Evolutionary conservation across 2,797 vertebrate genomes (phyloP).

Genomic region (Phalanger gymnotis): DNA sequence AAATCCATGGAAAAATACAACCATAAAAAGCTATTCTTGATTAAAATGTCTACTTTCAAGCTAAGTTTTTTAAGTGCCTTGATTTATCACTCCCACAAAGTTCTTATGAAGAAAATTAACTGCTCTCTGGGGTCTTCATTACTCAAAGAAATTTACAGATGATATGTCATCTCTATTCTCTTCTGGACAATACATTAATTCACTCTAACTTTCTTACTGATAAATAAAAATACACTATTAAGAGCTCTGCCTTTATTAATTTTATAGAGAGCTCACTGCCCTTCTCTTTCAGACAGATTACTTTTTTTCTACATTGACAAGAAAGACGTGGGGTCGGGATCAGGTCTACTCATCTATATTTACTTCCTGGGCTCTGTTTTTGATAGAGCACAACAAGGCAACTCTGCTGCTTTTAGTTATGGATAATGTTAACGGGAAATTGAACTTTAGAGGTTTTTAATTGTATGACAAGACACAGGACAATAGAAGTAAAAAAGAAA

Average conservation of each 20-base stretch:
- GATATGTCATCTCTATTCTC: background rate
- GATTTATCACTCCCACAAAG: conserved; percentile 39
- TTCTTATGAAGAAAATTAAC: conserved; percentile 5
- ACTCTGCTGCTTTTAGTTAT: conserved; percentile 44
- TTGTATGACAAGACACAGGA: conserved; percentile 52
- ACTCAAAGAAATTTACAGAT: conserved; percentile 20
- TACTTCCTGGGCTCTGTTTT: conserved; percentile 42
- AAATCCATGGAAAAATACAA: conserved; percentile 5
- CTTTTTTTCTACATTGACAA: conserved; percentile 16
- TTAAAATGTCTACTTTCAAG: conserved; percentile 1
- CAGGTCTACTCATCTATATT: conserved; percentile 26
- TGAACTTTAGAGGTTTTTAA: conserved; percentile 51
- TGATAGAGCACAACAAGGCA: conserved; percentile 48
- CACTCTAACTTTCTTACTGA: conserved; percentile 31
- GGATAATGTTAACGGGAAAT: conserved; percentile 64
- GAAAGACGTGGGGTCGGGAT: background rate
- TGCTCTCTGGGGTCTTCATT: conserved; percentile 14
- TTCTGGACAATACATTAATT: conserved; percentile 54
- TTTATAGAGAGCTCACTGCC: background rate
- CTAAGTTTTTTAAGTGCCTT: conserved; percentile 23
- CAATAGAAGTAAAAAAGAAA: conserved; percentile 59
- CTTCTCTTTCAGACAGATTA: background rate
- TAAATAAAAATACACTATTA: conserved; percentile 53
- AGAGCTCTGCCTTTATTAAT: conserved; percentile 61
- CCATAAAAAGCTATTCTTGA: conserved; percentile 42